Percentiles rank a stretch among this genome's conserved stretches.
Conservation (phyloP, 2,113 vertebrate genomes). For the Zosterops lateralis region DNA sequence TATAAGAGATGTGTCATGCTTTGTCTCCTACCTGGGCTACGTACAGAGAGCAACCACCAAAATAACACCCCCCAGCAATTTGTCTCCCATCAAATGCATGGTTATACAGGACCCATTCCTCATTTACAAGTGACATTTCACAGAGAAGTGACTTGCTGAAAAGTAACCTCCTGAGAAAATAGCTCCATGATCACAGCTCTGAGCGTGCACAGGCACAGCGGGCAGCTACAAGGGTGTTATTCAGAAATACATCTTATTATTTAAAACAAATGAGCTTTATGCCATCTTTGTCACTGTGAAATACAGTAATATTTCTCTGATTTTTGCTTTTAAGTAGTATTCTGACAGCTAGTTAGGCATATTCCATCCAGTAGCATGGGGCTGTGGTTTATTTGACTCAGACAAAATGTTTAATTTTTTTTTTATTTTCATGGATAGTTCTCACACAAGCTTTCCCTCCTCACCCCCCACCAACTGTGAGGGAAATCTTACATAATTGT, state of each 20-base stretch:
- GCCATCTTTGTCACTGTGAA: neutral
- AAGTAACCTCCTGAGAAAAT: conserved; percentile 28
- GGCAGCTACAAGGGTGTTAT: neutral
- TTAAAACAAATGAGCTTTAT: neutral
- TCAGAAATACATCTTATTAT: neutral
- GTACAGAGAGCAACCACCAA: neutral
- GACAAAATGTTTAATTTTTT: neutral
- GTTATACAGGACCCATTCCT: neutral
- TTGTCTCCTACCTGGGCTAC: neutral
- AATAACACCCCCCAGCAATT: neutral
- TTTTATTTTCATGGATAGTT: neutral
- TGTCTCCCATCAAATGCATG: neutral
- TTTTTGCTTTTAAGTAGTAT: neutral
- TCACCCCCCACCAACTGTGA: neutral
- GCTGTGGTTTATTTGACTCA: neutral
- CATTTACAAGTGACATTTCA: conserved; percentile 33
- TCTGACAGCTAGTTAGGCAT: neutral
- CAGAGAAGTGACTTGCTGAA: neutral
- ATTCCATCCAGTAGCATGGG: neutral
- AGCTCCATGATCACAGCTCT: neutral
- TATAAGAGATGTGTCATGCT: neutral
- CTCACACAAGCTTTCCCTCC: accelerated
- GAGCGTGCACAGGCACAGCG: neutral
- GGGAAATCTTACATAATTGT: neutral
- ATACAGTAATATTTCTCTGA: neutral